Conservation (phyloP, 2,113 vertebrate species). For the Zeus faber region DNA sequence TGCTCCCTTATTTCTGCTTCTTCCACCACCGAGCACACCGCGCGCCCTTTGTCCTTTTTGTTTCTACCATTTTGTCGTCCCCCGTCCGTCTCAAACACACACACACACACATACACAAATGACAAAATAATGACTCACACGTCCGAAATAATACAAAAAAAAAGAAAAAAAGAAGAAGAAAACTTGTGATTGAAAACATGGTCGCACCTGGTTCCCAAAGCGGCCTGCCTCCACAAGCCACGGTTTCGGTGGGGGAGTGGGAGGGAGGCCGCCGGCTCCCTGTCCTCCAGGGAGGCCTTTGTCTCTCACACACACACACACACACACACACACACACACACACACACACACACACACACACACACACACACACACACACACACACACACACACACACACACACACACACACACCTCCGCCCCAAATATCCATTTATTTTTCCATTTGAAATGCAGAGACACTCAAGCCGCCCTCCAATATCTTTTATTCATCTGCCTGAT, state of each 20-base stretch:
- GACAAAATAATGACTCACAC: slow-evolving; percentile 18
- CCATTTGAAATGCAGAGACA: slow-evolving; percentile 49
- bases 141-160: too few species aligned
- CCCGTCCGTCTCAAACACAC: too few species aligned
- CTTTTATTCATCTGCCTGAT: slow-evolving; percentile 60
- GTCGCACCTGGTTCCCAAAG: slow-evolving; percentile 44
- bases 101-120: too few species aligned
- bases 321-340: not conserved
- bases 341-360: not conserved
- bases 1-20: too few species aligned
- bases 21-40: too few species aligned
- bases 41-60: too few species aligned
- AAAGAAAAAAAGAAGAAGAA: slow-evolving; percentile 37
- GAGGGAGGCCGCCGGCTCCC: too few species aligned
- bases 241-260: too few species aligned
- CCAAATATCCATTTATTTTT: slow-evolving; percentile 34
- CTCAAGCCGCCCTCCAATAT: slow-evolving; percentile 47
- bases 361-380: not conserved
- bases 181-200: slow-evolving; percentile 35
- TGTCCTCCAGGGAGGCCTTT: not conserved
- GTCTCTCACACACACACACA: not conserved
- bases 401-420: not conserved
- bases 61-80: too few species aligned
- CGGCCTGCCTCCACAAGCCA: too few species aligned
- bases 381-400: not conserved